Base-by-base conservation (phyloP, 2,113 vertebrate species). In the Erythrocercus mccallii region DNA sequence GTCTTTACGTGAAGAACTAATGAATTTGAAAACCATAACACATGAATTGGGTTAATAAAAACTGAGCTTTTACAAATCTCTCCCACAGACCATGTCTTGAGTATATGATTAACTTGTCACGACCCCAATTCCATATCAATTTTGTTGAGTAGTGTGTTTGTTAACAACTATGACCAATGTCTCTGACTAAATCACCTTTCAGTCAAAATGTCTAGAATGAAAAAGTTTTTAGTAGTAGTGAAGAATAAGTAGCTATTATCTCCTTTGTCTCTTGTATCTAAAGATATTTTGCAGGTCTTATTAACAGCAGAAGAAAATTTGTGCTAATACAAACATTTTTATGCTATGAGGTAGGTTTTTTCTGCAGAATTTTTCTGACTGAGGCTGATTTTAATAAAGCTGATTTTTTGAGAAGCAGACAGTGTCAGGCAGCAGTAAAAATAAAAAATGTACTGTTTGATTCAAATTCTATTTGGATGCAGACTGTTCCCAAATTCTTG, bases 391-490 rank as follows among this genome's bases (percentile, higher is more conserved):
- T 60, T 94, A 97, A 96, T 96, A 88, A 95, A 91, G 40, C 22
- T 91, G 73, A 71, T 74, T 79, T 79, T 91, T 96, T 96, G 53
- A 95, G 73, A 95, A 96, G 92, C 73, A 95, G 78, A 56, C 82
- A 83, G 35, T 53, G 45, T 94, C 61, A 97, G 74, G 81, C 92
- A 89, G 65, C 86, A 96, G 92, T 95, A 92, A 96, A 95, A 96
- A 23, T 60, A 88, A 92, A 85, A 81, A 85, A 90, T 65, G 23
- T 77, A 31, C 44, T 91, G 71, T 88, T 89, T 94, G 86, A 68
- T 93, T 97, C 38, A 87, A 92, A 76, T 81, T 91, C 70, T 65
- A 76, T 88, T 69, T 97, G 77, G 38, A 90, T 94, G 54, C 48
- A 88, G 69, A 68, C 22, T 27, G 68, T 93, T 96, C 94, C 88